A percentile compares a stretch with the other conserved stretches of the same genome.
These are phyloP conservation scores for Propithecus perrieri DNA, from an alignment of 2,797 vertebrate species.

Conservation along the genomic window DNA sequence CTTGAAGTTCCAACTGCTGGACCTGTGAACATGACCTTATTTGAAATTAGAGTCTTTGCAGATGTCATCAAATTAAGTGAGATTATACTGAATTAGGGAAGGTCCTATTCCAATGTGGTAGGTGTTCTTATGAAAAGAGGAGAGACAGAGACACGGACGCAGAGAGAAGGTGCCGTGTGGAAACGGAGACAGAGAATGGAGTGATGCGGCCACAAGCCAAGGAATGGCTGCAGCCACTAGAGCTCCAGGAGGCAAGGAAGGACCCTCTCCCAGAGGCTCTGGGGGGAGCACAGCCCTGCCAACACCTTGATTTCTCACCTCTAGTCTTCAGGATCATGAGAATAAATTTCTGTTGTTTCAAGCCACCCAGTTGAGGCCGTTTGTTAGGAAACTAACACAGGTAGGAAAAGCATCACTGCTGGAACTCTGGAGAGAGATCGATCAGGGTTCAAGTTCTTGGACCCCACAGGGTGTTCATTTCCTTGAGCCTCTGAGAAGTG, in stretches of 20 bases:
- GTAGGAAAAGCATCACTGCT: rapidly evolving
- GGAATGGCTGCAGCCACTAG: rapidly evolving
- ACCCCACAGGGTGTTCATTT: too few species aligned
- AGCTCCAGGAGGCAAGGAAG: background rate
- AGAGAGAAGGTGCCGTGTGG: rapidly evolving
- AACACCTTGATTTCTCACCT: too few species aligned
- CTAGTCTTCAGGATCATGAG: background rate
- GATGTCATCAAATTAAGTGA: too few species aligned
- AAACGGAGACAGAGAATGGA: background rate
- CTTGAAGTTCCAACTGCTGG: background rate
- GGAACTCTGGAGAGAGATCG: background rate
- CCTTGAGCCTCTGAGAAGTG: too few species aligned
- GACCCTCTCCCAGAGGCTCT: rapidly evolving
- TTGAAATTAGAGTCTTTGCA: background rate
- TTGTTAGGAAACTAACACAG: background rate
- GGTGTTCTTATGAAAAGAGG: background rate
- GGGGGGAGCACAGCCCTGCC: rapidly evolving
- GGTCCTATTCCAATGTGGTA: background rate
- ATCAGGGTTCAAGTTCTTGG: background rate
- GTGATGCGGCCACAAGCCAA: background rate
- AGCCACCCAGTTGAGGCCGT: background rate
- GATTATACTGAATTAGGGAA: background rate
- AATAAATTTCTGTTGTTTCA: background rate
- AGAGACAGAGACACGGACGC: background rate
- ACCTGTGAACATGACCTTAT: background rate